Conservation (phyloP, 2,113 vertebrate species). For the Phyllostomus discolor region DNA sequence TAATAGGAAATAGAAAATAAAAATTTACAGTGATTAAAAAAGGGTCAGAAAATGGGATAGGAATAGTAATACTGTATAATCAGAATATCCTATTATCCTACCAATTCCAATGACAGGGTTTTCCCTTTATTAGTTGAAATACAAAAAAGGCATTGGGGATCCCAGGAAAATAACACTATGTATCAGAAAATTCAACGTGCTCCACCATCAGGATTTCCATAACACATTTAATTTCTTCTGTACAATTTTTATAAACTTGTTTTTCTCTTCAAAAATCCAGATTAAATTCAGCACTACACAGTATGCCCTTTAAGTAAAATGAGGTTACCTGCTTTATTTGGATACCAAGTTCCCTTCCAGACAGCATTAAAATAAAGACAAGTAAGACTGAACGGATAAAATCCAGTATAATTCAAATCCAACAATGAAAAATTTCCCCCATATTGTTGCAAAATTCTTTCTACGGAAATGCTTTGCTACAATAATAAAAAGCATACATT, state of each 20-base stretch:
- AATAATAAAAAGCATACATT: conserved; percentile 95
- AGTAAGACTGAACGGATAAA: conserved; percentile 82
- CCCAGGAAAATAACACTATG: conserved; percentile 80
- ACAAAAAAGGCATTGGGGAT: conserved; percentile 78
- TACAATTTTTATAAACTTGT: conserved; percentile 77
- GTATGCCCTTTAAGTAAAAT: conserved; percentile 82
- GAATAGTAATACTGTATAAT: conserved; percentile 79
- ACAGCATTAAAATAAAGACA: conserved; percentile 86
- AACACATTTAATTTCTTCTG: conserved; percentile 78
- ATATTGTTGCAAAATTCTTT: conserved; percentile 89
- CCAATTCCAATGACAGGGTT: conserved; percentile 70
- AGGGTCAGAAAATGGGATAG: conserved; percentile 68
- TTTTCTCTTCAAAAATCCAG: conserved; percentile 75
- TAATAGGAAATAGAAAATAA: conserved; percentile 73
- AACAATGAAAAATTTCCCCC: conserved; percentile 90
- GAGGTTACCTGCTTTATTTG: conserved; percentile 84
- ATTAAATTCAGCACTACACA: conserved; percentile 80
- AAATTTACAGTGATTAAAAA: conserved; percentile 75
- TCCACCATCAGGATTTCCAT: conserved; percentile 74
- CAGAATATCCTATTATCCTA: conserved; percentile 77
- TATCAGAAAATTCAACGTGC: conserved; percentile 80
- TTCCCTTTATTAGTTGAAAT: conserved; percentile 76
- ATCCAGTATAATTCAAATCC: conserved; percentile 89
- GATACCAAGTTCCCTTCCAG: conserved; percentile 82
- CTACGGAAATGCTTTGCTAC: conserved; percentile 93